These are phyloP conservation scores for Pangasianodon hypophthalmus DNA, from an alignment of 2,113 vertebrate species.

Conservation along the genomic window DNA sequence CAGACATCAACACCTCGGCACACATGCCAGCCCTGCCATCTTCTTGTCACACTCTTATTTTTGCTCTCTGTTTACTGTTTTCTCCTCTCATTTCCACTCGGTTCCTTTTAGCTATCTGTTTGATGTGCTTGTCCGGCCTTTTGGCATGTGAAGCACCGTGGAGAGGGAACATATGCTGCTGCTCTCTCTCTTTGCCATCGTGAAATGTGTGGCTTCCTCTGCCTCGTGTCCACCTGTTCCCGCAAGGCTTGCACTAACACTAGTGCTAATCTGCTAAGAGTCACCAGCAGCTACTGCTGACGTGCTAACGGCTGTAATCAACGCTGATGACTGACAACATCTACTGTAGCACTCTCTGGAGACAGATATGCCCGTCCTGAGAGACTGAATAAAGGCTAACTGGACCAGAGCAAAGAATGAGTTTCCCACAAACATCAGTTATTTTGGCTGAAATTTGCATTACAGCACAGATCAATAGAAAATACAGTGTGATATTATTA, in stretches of 20 bases:
- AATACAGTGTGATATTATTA: background rate
- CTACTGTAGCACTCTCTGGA: conserved; percentile 1
- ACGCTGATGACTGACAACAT: conserved; percentile 11
- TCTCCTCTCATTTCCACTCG: conserved; percentile 23
- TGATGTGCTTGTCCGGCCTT: conserved; percentile 57
- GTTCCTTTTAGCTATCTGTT: conserved; percentile 52
- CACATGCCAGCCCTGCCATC: conserved; percentile 18
- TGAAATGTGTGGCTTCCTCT: conserved; percentile 67
- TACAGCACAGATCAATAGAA: background rate
- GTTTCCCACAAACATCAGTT: background rate
- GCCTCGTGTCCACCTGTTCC: conserved; percentile 62
- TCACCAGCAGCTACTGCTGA: conserved; percentile 43
- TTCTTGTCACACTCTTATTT: conserved; percentile 12
- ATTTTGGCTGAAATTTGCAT: background rate
- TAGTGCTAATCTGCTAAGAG: conserved; percentile 42
- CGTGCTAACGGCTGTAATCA: conserved; percentile 52
- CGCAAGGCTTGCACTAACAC: conserved; percentile 44
- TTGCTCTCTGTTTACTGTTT: conserved; percentile 21
- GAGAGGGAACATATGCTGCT: conserved; percentile 67
- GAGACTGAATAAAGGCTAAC: conserved; percentile 8
- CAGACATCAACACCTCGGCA: conserved; percentile 22
- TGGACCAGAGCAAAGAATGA: background rate
- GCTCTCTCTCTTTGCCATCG: conserved; percentile 52
- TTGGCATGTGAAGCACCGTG: conserved; percentile 62
- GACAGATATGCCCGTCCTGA: background rate